These are phyloP conservation scores for Melanaphis sacchari DNA, from an alignment of 1,140 invertebrate genomes.

Conservation along the genomic window DNA sequence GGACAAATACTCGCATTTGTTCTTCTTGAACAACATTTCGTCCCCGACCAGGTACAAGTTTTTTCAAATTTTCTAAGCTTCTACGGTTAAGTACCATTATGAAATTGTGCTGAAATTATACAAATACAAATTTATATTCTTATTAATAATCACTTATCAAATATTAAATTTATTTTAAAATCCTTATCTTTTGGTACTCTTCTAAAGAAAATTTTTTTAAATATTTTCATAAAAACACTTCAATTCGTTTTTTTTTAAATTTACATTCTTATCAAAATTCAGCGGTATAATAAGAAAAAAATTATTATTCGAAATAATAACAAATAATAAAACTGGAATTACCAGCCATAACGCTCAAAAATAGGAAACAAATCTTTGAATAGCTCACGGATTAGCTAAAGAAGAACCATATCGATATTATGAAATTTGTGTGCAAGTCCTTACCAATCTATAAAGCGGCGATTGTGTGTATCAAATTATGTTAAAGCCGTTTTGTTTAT, in stretches of 20 bases:
- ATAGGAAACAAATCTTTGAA: background rate
- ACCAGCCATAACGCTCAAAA: background rate
- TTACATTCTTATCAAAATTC: background rate
- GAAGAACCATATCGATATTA: background rate
- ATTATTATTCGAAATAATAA: background rate
- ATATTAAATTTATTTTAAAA: no score
- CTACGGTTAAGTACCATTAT: slow-evolving; percentile 45
- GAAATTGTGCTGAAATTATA: background rate
- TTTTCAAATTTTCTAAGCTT: slow-evolving; percentile 51
- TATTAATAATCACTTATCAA: no score
- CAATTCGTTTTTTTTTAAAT: background rate
- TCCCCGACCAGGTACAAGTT: slow-evolving; percentile 24
- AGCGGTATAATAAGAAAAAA: background rate
- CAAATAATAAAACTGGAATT: background rate
- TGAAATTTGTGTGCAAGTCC: background rate
- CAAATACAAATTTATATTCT: background rate
- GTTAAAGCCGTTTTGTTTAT: background rate
- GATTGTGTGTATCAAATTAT: background rate
- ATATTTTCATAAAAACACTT: background rate
- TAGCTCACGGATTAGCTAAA: background rate
- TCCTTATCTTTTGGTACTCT: background rate
- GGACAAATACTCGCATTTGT: slow-evolving; percentile 52
- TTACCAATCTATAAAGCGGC: background rate
- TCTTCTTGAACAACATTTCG: slow-evolving; percentile 23
- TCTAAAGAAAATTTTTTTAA: background rate